Base-by-base conservation (phyloP, 2,113 vertebrate species). In the Sinocyclocheilus grahami region DNA sequence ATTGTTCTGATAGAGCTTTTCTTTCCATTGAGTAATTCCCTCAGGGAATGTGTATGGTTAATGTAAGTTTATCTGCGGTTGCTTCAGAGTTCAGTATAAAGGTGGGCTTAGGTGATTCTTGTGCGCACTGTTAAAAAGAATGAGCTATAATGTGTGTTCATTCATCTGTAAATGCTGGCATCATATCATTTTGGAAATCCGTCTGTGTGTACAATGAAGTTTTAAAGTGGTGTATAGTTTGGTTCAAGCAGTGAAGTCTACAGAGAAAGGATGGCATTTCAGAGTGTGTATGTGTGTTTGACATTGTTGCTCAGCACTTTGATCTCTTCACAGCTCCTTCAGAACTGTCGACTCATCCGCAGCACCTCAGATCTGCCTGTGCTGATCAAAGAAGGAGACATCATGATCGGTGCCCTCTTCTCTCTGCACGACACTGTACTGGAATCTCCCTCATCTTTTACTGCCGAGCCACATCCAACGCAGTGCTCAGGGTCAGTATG, bases 341-440 rank as follows among this genome's bases (percentile, higher is more conserved):
- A 86, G 14, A 67, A 33, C n/a, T 96, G 95, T 90, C 77, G 83
- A 14, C 13, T 89, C 12, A 85, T 95, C 39, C 87, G 87, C 14
- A 90, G 91, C 18, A 88, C 91, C 0, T 86, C 90, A 81, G 78
- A 90, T 53, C 86, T 95, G 76, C 92, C 94, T 30, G 88, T 90
- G 67, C 88, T 96, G 77, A 87, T 91, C 62, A 94, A 86, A 90
- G 89, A 90, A 2, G 94, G 95, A 24, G 92, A 95, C 80, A 90
- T 96, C 37, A 89, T 85, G 1, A 86, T 96, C 13, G 95, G 95
- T 16, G 95, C 94, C 67, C 93, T 96, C 42, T 96, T 96, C 88
- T 95, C 95, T 8, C 92, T 95, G 82, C 95, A 95, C 42, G 93
- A 95, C 85, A 89, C 84, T 42, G 93, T 95, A 85, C 72, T 91